A percentile compares a stretch with the other conserved stretches of the same genome.
Evolutionary conservation across 2,888 invertebrate genomes (phyloP).

Genomic region (Ophion costatus): DNA sequence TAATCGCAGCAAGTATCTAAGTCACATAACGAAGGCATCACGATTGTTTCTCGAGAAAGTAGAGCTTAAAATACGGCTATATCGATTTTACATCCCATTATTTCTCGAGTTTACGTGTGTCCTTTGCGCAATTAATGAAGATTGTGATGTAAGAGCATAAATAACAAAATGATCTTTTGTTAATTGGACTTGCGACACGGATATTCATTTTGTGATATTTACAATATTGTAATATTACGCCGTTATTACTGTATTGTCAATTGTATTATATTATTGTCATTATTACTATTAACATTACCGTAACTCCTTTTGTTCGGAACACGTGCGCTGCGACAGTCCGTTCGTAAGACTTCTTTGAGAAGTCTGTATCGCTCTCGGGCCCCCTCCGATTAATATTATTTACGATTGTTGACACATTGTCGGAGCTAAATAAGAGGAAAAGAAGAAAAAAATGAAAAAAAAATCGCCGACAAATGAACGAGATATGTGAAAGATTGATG

Average conservation of each 20-base stretch:
- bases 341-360: slow-evolving; percentile 42
- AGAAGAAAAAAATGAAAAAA: slow-evolving; percentile 4
- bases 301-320: slow-evolving; percentile 67
- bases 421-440: slow-evolving; percentile 68
- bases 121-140: too few species aligned
- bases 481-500: slow-evolving; percentile 67
- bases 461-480: slow-evolving; percentile 21
- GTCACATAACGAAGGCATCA: slow-evolving; percentile 27
- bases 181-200: slow-evolving; percentile 74
- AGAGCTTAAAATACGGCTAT: neutral
- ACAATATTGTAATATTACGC: slow-evolving; percentile 78
- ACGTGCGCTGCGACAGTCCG: slow-evolving; percentile 49
- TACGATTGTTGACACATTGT: slow-evolving; percentile 77
- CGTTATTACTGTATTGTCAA: slow-evolving; percentile 80
- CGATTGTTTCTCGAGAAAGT: slow-evolving; percentile 24
- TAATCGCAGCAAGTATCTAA: slow-evolving; percentile 40
- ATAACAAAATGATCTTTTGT: slow-evolving; percentile 68
- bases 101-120: slow-evolving; percentile 20
- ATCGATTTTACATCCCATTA: neutral
- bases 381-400: slow-evolving; percentile 70
- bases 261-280: slow-evolving; percentile 75
- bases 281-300: slow-evolving; percentile 58
- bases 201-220: slow-evolving; percentile 83
- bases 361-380: slow-evolving; percentile 29
- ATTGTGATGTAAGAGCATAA: too few species aligned